A percentile compares a stretch with the other conserved stretches of the same genome.
phyloP scores from a whole-genome alignment of 2,113 vertebrate genomes.

The Istiophorus platypterus region DNA sequence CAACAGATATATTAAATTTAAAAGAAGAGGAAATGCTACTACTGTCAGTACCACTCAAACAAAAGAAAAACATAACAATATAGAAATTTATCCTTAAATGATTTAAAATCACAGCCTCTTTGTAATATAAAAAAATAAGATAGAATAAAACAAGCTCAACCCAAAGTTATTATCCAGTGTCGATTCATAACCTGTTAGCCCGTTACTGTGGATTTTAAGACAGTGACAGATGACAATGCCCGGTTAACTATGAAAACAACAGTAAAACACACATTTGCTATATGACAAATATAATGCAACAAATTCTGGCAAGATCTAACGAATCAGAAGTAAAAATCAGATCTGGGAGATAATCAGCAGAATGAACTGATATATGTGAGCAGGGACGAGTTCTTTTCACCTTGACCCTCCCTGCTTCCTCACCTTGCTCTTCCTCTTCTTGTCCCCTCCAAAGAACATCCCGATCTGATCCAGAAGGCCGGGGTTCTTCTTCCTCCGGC shows the following conservation, averaged over 20 bases:
- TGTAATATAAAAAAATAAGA: constrained; percentile 19
- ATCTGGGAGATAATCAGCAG: constrained; percentile 47
- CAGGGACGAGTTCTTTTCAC: constrained; percentile 8
- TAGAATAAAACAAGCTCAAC: constrained; percentile 52
- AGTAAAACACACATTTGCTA: constrained; percentile 39
- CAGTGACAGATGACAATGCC: constrained; percentile 59
- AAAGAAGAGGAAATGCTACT: constrained; percentile 49
- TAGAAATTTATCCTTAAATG: constrained; percentile 20
- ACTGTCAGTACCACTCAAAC: constrained; percentile 69
- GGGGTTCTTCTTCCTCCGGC: constrained; percentile 91
- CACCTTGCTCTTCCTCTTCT: constrained; percentile 98
- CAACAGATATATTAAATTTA: constrained; percentile 39
- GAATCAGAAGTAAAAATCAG: constrained; percentile 48
- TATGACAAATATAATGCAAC: constrained; percentile 25
- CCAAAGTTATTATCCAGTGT: constrained; percentile 60
- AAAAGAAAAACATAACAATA: constrained; percentile 37
- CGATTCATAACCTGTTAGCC: constrained; percentile 15
- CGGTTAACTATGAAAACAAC: constrained; percentile 57
- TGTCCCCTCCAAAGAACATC: constrained; percentile 96
- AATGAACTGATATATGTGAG: constrained; percentile 40
- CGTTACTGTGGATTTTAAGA: constrained; percentile 32
- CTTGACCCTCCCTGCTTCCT: constrained; percentile 80
- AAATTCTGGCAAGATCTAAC: constrained; percentile 28
- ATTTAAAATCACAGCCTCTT: constrained; percentile 57
- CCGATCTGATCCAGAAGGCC: constrained; percentile 96